Percentiles rank a stretch among this genome's conserved stretches.
These are phyloP conservation scores for Prionace glauca DNA, from an alignment of 2,797 vertebrate genomes.

Conservation along the genomic window DNA sequence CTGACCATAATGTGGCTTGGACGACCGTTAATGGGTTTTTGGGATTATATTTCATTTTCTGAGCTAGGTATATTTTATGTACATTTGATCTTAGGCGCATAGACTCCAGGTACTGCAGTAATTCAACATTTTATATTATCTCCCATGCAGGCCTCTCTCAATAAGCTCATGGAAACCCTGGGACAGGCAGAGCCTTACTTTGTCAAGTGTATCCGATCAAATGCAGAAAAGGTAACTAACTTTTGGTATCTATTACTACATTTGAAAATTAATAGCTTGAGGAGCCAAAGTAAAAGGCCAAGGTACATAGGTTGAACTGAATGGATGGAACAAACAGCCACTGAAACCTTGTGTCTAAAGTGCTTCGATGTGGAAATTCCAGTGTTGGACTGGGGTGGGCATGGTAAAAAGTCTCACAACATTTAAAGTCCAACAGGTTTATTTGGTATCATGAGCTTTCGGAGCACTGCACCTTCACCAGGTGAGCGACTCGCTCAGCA, in stretches of 20 bases:
- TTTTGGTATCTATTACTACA: neutral
- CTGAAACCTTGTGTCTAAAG: neutral
- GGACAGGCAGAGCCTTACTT: conserved; percentile 96
- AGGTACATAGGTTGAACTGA: neutral
- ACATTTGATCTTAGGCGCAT: neutral
- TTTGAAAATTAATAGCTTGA: neutral
- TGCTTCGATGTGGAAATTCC: too few relatives aligned
- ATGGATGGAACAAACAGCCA: neutral
- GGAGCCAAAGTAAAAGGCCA: neutral
- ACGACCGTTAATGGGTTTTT: neutral
- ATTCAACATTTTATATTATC: conserved; percentile 35
- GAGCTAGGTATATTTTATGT: too few relatives aligned
- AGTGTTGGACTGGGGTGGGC: too few relatives aligned
- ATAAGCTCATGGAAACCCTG: conserved; percentile 96
- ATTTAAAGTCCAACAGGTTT: too few relatives aligned
- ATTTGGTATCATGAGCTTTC: too few relatives aligned
- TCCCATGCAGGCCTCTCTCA: conserved; percentile 77
- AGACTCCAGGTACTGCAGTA: neutral
- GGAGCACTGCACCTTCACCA: too few relatives aligned
- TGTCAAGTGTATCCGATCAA: conserved; percentile 97
- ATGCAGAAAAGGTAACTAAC: conserved; percentile 87
- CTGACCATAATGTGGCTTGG: neutral
- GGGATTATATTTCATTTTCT: neutral
- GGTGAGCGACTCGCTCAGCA: too few relatives aligned
- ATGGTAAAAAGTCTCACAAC: too few relatives aligned